Base-by-base conservation (phyloP, 64 coral and sea anemone genomes). In the Actinia equina region DNA sequence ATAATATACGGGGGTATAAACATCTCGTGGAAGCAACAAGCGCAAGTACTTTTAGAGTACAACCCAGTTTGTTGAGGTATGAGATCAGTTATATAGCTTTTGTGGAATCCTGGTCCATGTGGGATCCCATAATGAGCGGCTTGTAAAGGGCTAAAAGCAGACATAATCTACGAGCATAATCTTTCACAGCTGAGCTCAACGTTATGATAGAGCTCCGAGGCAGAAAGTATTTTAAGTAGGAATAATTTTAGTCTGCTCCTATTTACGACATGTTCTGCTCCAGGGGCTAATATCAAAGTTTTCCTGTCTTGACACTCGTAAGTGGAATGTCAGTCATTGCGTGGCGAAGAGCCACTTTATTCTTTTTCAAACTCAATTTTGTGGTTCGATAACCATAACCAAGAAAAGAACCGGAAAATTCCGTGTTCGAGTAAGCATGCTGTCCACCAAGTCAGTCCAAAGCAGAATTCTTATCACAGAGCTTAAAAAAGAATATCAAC, bases 231-330 rank as follows among this genome's bases (percentile, higher is more conserved):
- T 74, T 74, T 74, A 74, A 74, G 69, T 30, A 74, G 12, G 10
- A 74, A 74, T 74, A 74, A 74, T 13, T 30, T 74, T 74, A 74
- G 69, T 41, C 55, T 57, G 55, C 11, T 7, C 25, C 69, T 74
- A 74, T 74, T 74, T 74, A 74, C 69, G 69, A 74, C 26, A 74
- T 13, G 0, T 1, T 0, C 41, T 41, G 69, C 69, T 74, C 69
- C 27, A 74, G 69, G 69, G 55, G 7, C 26, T 14, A 74, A 74
- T 74, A 74, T 74, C 69, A 74, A 74, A 74, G 69, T 74, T 74
- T 74, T 74, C 26, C 22, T 74, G 13, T n/a, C 69, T 74, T 74
- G 25, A 74, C 23, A 14, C 25, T 14, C 14, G 23, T 74, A 74
- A 74, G 69, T 74, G 25, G 23, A 4, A 74, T 74, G 69, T 74